Conservation (phyloP, 2,113 vertebrate genomes). For the Hymenochirus boettgeri region DNA sequence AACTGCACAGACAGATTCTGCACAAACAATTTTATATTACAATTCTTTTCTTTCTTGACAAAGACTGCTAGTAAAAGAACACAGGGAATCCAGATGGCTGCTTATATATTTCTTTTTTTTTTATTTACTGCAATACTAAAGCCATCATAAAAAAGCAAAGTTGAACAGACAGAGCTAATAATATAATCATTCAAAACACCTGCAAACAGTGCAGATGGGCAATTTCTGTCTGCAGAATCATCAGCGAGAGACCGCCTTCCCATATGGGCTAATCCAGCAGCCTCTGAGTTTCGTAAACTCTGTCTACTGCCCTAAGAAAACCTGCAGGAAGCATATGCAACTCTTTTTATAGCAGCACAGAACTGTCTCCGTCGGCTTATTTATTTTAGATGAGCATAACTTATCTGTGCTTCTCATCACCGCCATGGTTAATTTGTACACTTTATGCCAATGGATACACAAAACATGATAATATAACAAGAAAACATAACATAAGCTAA, state of each 20-base stretch:
- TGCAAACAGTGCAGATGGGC: slow-evolving; percentile 95
- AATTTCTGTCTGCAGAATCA: slow-evolving; percentile 86
- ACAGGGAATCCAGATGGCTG: slow-evolving; percentile 81
- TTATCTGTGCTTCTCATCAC: slow-evolving; percentile 50
- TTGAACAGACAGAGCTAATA: slow-evolving; percentile 96
- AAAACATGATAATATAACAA: slow-evolving; percentile 41
- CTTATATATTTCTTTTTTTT: slow-evolving; percentile 64
- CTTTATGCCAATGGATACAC: slow-evolving; percentile 30
- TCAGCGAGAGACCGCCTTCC: slow-evolving; percentile 81
- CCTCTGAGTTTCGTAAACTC: slow-evolving; percentile 65
- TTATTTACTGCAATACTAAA: slow-evolving; percentile 81
- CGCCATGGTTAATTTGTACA: slow-evolving; percentile 49
- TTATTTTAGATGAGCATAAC: slow-evolving; percentile 72
- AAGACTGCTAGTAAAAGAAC: slow-evolving; percentile 61
- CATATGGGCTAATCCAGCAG: slow-evolving; percentile 87
- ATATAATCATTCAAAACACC: slow-evolving; percentile 99
- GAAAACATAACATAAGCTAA: slow-evolving; percentile 47
- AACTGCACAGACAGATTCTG: background rate
- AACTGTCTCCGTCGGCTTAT: slow-evolving; percentile 62
- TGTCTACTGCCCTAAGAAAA: slow-evolving; percentile 79
- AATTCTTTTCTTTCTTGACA: slow-evolving; percentile 56
- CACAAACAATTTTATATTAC: slow-evolving; percentile 24
- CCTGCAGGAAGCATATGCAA: slow-evolving; percentile 74
- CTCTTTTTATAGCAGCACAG: slow-evolving; percentile 70
- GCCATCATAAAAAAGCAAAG: slow-evolving; percentile 91